Conservation (phyloP, 64 coral and sea anemone genomes). For the Catalaphyllia jardinei region DNA sequence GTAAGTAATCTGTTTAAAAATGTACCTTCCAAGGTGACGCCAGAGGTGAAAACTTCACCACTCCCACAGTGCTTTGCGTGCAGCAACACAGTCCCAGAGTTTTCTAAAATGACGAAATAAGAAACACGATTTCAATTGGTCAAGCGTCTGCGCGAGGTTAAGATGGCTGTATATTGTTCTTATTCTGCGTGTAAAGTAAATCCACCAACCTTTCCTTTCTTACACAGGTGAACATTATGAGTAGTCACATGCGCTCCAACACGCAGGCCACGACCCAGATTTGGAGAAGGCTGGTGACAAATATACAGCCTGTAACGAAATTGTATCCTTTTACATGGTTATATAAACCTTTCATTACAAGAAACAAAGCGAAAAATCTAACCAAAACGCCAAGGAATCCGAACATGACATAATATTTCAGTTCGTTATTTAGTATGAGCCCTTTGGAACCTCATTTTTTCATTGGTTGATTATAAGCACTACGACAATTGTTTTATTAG, state of each 20-base stretch:
- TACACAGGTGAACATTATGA: conserved; percentile 70
- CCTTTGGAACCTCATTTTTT: too few relatives aligned
- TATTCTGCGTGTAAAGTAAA: neutral
- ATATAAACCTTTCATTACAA: too few relatives aligned
- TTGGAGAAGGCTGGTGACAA: conserved; percentile 55
- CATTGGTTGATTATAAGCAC: too few relatives aligned
- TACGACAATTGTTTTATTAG: too few relatives aligned
- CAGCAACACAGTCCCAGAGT: conserved; percentile 33
- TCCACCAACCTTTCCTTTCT: conserved; percentile 66
- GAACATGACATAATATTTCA: too few relatives aligned
- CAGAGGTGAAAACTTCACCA: conserved; percentile 23
- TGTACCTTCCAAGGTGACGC: conserved; percentile 35
- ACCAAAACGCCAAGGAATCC: too few relatives aligned
- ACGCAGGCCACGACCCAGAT: conserved; percentile 60
- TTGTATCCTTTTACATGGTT: neutral
- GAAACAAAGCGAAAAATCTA: too few relatives aligned
- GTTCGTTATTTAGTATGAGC: too few relatives aligned
- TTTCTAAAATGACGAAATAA: neutral
- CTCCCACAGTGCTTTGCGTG: conserved; percentile 16
- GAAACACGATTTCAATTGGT: too few relatives aligned
- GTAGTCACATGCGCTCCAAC: conserved; percentile 29
- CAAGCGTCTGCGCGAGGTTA: too few relatives aligned
- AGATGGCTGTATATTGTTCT: too few relatives aligned
- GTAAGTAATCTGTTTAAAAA: neutral
- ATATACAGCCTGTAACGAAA: conserved; percentile 45